Evolutionary conservation across 2,113 vertebrate genomes (phyloP).

Genomic region (Nothocercus nigrocapillus): DNA sequence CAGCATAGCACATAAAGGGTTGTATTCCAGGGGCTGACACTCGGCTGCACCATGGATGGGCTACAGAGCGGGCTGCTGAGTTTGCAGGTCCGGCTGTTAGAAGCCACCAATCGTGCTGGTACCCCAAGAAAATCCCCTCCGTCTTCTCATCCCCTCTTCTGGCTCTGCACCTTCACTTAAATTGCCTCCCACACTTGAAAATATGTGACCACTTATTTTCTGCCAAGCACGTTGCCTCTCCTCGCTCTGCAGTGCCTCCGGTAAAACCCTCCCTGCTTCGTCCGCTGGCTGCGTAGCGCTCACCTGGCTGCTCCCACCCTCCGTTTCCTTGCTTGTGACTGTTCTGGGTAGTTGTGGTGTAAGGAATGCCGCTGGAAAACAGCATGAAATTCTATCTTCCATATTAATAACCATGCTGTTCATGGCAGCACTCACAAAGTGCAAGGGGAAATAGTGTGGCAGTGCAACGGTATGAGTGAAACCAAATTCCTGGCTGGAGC

Average conservation of each 20-base stretch:
- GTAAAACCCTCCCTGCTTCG: neutral
- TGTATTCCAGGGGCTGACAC: neutral
- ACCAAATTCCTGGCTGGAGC: neutral
- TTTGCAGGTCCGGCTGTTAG: neutral
- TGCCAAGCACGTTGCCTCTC: neutral
- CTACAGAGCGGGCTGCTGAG: neutral
- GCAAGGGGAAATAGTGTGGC: neutral
- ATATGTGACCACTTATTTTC: neutral
- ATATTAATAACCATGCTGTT: fast-evolving
- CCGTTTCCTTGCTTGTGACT: neutral
- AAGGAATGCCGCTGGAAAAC: neutral
- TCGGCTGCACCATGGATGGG: neutral
- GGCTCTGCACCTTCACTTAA: neutral
- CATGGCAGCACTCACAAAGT: neutral
- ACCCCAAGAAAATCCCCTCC: neutral
- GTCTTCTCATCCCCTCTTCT: neutral
- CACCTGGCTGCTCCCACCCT: neutral
- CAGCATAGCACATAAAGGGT: neutral
- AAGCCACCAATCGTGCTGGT: neutral
- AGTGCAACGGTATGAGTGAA: neutral
- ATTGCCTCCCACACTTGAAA: neutral
- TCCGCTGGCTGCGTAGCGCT: neutral
- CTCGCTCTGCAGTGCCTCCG: neutral
- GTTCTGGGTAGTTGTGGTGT: neutral
- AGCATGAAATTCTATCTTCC: neutral